A percentile compares a stretch with the other conserved stretches of the same genome.
Conservation (phyloP, 2,113 vertebrate species). For the Uria aalge region DNA sequence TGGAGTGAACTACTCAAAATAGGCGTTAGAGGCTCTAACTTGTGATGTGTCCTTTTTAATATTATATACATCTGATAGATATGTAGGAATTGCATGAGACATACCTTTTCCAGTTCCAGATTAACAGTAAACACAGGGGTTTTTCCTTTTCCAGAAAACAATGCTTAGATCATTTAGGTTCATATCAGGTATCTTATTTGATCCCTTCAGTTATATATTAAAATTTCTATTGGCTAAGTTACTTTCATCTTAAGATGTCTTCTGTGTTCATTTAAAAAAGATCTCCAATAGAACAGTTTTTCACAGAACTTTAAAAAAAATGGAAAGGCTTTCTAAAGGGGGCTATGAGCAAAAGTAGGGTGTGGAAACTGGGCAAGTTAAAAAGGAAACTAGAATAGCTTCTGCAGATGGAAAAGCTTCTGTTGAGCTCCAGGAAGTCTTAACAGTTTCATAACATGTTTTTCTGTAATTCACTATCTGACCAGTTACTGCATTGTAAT, state of each 20-base stretch:
- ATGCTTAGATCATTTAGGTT: background rate
- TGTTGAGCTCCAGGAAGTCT: background rate
- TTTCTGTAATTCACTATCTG: background rate
- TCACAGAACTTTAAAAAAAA: background rate
- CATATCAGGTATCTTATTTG: background rate
- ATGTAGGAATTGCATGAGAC: background rate
- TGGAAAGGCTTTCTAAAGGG: background rate
- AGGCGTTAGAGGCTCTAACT: background rate
- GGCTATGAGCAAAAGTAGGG: background rate
- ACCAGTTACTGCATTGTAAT: background rate
- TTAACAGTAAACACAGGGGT: fast-evolving
- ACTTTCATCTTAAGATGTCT: background rate
- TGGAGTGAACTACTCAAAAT: background rate
- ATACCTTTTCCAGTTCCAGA: background rate
- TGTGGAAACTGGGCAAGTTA: background rate
- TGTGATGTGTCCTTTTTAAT: background rate
- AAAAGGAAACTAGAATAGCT: background rate
- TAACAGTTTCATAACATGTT: background rate
- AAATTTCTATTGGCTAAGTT: background rate
- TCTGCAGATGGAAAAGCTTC: background rate
- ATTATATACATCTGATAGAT: background rate
- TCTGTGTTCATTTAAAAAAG: background rate
- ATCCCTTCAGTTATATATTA: background rate
- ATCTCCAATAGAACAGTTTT: background rate
- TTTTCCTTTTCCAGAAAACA: background rate